Conservation (phyloP, 2,888 invertebrate genomes). For the Cantharis flavilabris region DNA sequence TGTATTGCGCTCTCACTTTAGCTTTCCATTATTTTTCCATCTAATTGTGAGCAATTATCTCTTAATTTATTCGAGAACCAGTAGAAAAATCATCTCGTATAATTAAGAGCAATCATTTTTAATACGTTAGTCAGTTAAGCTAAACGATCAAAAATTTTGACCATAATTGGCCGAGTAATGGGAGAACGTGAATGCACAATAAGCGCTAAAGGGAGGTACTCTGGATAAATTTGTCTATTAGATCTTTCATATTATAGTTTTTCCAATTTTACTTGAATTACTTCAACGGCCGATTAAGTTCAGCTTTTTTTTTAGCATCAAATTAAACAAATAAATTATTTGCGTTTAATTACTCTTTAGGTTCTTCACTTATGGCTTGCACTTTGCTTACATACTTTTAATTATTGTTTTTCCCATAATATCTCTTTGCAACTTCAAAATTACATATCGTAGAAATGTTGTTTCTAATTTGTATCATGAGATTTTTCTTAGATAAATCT, state of each 20-base stretch:
- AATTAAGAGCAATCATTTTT: not conserved
- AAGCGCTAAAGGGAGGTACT: constrained; percentile 7
- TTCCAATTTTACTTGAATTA: not conserved
- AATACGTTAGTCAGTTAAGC: not conserved
- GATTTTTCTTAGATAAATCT: not conserved
- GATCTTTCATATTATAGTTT: not conserved
- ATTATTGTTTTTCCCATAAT: not conserved
- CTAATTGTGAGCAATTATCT: not conserved
- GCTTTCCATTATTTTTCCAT: not conserved
- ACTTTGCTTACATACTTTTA: not conserved
- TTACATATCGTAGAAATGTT: not conserved
- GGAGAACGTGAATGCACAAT: constrained; percentile 12
- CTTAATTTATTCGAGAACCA: not conserved
- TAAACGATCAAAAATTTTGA: not conserved
- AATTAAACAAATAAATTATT: not conserved
- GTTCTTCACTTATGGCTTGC: not conserved
- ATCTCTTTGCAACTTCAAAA: not conserved
- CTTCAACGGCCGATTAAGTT: not conserved
- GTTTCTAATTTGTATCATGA: not conserved
- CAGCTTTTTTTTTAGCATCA: not conserved
- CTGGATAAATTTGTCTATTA: not conserved
- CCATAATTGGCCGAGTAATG: not conserved
- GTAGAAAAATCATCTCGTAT: not conserved
- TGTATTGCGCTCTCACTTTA: not conserved
- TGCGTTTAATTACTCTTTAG: not conserved